Base-by-base conservation (phyloP, 2,113 vertebrate species). In the Corythaeola cristata region DNA sequence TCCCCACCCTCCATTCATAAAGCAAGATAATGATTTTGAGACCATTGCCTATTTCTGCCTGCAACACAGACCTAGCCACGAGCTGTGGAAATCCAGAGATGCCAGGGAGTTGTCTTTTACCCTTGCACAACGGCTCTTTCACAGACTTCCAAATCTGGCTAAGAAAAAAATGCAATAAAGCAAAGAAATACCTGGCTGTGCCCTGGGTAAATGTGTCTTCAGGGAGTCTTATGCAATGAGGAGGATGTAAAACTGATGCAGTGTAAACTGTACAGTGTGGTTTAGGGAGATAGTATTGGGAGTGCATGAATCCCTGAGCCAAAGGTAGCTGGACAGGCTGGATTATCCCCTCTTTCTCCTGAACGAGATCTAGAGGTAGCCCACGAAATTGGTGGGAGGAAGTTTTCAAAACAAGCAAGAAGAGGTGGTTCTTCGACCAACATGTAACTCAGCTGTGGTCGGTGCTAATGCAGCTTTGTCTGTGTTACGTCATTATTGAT, bases 401-500 rank as follows among this genome's bases (percentile, higher is more conserved):
- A 64, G 27, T 32, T 56, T 80, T 79, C 53, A 16, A 63, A 73
- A 27, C 9, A 53, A 87, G 24, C 26, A 20, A 33, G 22, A 52
- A 26, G 23, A 63, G 30, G 30, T 23, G n/a, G 5, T 32, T 87
- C 58, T 37, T 75, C 1, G 2, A 7, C 41, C 13, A 39, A 14
- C 45, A 14, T 1, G 17, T 39, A 49, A 62, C 45, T 83, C 39
- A 56, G 44, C 62, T 30, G 50, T 26, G 32, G 5, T 5, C 60
- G 85, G 41, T 64, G n/a, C 59, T 55, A 39, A 26, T 35, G 67
- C 56, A 45, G 41, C 8, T 2, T 19, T 53, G 13, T 35, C 37
- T 28, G 21, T 12, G 2, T 9, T 64, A 15, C 4, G 26, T 73
- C 2, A 0, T 44, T 52, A 9, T 2, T 78, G 50, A 24, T 78